Evolutionary conservation across 2,797 vertebrate species (phyloP).

Genomic region (Acanthiza pusilla): DNA sequence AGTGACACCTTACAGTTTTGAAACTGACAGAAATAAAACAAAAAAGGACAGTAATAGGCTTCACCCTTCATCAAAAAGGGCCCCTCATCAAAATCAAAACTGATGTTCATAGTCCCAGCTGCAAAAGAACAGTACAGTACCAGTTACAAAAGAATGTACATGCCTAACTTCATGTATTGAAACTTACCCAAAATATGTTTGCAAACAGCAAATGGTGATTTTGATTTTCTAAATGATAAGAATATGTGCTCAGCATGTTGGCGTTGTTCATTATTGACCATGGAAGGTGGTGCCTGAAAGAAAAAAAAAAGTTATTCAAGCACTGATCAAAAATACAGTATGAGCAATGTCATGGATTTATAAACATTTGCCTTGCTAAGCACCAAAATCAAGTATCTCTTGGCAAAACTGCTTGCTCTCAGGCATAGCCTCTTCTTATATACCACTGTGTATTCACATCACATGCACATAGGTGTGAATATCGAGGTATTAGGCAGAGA

Average conservation of each 20-base stretch:
- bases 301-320: background rate
- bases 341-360: background rate
- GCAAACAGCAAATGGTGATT: conserved; percentile 98
- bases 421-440: background rate
- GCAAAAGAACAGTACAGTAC: background rate
- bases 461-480: fast-evolving
- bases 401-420: background rate
- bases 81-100: background rate
- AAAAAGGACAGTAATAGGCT: background rate
- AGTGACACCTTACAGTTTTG: background rate
- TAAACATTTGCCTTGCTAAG: background rate
- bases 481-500: background rate
- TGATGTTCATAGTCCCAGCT: background rate
- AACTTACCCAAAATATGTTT: conserved; percentile 96
- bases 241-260: conserved; percentile 98
- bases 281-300: conserved; percentile 93
- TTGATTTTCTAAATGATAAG: conserved; percentile 98
- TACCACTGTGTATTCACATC: background rate
- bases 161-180: background rate
- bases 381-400: background rate
- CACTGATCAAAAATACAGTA: background rate
- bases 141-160: background rate
- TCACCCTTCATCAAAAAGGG: background rate
- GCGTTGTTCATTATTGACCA: conserved; percentile 96
- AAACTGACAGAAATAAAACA: background rate